Percentiles rank a stretch among this genome's conserved stretches.
Conservation (phyloP, 2,113 vertebrate species). For the Onychostruthus taczanowskii region DNA sequence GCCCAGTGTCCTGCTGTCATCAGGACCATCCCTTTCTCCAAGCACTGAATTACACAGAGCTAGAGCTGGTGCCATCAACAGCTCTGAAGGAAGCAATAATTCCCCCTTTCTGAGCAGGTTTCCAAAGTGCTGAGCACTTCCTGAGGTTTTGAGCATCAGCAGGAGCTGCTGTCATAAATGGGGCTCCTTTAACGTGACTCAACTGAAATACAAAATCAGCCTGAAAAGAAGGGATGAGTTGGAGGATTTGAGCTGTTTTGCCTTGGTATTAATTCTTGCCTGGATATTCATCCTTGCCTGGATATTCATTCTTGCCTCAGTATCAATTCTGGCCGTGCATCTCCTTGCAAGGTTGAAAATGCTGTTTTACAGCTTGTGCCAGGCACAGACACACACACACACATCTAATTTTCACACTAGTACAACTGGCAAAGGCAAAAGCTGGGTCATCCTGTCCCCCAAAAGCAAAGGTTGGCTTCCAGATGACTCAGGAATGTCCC, state of each 20-base stretch:
- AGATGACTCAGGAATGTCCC: constrained; percentile 44
- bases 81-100: not conserved
- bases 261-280: not conserved
- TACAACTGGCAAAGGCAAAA: not conserved
- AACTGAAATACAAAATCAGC: not conserved
- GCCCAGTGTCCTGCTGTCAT: fast-evolving
- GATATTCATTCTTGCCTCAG: not conserved
- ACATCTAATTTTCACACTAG: not conserved
- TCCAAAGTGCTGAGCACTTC: not conserved
- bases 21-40: not conserved
- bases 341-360: not conserved
- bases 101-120: not conserved
- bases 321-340: not conserved
- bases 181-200: not conserved
- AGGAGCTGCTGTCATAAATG: not conserved
- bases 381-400: not conserved
- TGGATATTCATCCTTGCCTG: not conserved
- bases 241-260: not conserved
- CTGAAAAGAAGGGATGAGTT: not conserved
- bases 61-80: not conserved
- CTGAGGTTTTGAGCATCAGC: not conserved
- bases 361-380: not conserved
- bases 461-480: not conserved
- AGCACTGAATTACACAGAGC: not conserved
- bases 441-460: not conserved